phyloP scores from a whole-genome alignment of 2,888 invertebrate species.

The Pollenia griseotomentosa region DNA sequence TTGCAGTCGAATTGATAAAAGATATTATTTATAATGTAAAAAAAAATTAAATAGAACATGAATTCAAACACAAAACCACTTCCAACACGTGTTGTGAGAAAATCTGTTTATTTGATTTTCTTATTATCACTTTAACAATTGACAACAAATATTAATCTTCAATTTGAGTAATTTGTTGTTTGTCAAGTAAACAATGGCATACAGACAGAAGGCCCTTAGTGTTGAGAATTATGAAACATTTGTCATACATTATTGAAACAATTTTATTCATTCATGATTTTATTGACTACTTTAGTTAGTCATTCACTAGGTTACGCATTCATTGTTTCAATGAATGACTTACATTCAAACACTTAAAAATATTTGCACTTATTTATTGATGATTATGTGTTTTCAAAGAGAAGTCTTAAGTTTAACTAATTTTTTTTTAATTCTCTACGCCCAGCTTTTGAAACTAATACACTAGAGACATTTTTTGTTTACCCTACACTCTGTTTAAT shows the following conservation, averaged over 20 bases:
- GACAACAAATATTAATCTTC: constrained; percentile 7
- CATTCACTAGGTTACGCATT: background rate
- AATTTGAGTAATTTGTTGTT: background rate
- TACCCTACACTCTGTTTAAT: no score
- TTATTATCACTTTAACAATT: background rate
- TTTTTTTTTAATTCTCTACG: no score
- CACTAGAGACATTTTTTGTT: no score
- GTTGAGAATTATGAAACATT: constrained; percentile 3
- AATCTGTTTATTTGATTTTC: constrained; percentile 39
- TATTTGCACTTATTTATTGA: no score
- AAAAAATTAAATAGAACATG: background rate
- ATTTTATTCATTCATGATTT: constrained; percentile 26
- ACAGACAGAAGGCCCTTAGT: background rate
- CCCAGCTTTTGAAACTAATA: no score
- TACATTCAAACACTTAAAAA: no score
- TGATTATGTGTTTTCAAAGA: no score
- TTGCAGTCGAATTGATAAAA: no score
- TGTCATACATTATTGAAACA: background rate
- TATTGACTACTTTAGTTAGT: background rate
- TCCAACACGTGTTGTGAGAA: constrained; percentile 19
- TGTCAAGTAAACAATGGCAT: background rate
- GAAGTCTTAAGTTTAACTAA: no score
- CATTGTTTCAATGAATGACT: no score
- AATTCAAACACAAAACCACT: background rate
- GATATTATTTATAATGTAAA: no score